Conservation (phyloP, 2,888 invertebrate species). For the Agonopterix subpropinquella region DNA sequence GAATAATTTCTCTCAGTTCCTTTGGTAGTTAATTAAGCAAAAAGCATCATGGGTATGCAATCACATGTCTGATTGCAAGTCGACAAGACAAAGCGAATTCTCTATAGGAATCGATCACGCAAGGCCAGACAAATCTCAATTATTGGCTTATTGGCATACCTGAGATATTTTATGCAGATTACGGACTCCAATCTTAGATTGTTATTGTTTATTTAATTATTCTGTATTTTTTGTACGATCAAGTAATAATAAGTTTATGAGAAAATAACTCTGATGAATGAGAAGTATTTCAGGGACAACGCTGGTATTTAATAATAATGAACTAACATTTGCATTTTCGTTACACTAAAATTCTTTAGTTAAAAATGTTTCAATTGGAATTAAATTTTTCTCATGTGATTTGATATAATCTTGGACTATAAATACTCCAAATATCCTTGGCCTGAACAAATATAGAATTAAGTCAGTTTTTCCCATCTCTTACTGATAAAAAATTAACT, state of each 20-base stretch:
- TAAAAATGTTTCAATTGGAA: not conserved
- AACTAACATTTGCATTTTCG: constrained; percentile 1
- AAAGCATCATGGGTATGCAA: constrained; percentile 20
- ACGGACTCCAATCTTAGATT: constrained; percentile 14
- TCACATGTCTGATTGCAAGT: constrained; percentile 22
- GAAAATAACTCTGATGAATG: constrained; percentile 4
- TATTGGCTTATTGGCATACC: constrained; percentile 29
- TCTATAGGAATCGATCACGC: constrained; percentile 56
- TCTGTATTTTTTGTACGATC: not conserved
- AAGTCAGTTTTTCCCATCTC: no score
- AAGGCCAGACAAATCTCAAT: constrained; percentile 45
- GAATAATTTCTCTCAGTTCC: no score
- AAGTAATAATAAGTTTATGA: not conserved
- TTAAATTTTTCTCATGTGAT: not conserved
- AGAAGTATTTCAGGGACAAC: constrained; percentile 9
- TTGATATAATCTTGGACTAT: not conserved
- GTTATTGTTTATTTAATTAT: constrained; percentile 2
- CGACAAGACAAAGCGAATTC: constrained; percentile 38
- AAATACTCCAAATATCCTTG: not conserved
- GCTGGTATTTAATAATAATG: constrained; percentile 2
- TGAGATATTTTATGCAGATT: constrained; percentile 41
- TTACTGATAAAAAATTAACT: no score
- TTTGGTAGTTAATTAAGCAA: no score
- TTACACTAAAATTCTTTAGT: constrained; percentile 4
- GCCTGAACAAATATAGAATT: not conserved